These are phyloP conservation scores for Lasius platythorax DNA, from an alignment of 2,888 invertebrate genomes.

Conservation along the genomic window DNA sequence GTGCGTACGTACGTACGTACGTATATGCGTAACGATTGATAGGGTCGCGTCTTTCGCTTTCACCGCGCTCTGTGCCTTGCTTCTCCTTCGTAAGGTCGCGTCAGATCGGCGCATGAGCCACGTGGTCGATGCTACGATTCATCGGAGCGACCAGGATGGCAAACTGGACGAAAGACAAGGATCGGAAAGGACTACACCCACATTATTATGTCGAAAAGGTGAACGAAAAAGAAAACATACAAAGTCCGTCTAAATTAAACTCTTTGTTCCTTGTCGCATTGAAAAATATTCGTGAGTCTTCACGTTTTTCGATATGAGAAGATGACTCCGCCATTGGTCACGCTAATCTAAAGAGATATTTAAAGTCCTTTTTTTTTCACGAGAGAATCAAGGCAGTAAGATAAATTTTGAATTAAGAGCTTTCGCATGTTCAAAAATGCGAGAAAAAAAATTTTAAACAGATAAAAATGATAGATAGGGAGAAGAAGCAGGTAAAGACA, in stretches of 20 bases:
- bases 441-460: neutral
- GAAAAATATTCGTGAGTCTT: neutral
- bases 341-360: neutral
- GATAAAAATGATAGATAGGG: neutral
- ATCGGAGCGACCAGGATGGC: neutral
- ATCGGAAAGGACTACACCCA: neutral
- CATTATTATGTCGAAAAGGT: neutral
- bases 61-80: slow-evolving; percentile 69
- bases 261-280: neutral
- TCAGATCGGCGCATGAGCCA: neutral
- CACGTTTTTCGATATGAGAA: neutral
- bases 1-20: slow-evolving; percentile 49
- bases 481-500: neutral
- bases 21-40: slow-evolving; percentile 41
- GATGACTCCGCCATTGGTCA: neutral
- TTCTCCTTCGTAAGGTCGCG: slow-evolving; percentile 47
- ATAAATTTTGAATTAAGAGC: neutral
- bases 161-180: neutral
- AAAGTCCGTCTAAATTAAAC: neutral
- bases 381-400: neutral
- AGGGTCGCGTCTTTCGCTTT: slow-evolving; percentile 75
- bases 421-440: neutral
- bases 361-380: neutral
- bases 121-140: slow-evolving; percentile 11
- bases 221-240: neutral